Evolutionary conservation across 2,888 invertebrate species (phyloP).

Genomic region (Scaptomyza reducta): DNA sequence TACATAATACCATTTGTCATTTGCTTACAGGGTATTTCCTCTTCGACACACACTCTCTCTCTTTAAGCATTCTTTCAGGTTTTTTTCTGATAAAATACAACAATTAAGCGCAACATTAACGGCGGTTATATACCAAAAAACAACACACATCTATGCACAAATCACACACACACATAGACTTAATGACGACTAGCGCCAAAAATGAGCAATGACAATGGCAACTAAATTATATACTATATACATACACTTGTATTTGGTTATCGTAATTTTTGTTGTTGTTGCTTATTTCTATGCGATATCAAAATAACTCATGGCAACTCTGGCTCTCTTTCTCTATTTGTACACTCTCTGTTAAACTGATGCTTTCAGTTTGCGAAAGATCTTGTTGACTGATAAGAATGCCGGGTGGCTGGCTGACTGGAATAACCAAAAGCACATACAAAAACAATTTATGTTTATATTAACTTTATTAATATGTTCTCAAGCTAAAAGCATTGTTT

Average conservation of each 20-base stretch:
- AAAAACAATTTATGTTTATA: slow-evolving; percentile 15
- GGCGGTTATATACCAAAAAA: slow-evolving; percentile 53
- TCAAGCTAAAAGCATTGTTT: neutral
- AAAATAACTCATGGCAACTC: slow-evolving; percentile 18
- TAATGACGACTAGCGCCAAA: slow-evolving; percentile 45
- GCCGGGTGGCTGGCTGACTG: slow-evolving; percentile 20
- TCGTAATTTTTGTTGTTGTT: slow-evolving; percentile 36
- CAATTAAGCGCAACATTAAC: slow-evolving; percentile 64
- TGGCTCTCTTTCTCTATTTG: slow-evolving; percentile 1
- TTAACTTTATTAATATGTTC: slow-evolving; percentile 4
- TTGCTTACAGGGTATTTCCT: slow-evolving; percentile 5
- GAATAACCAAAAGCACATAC: slow-evolving; percentile 16
- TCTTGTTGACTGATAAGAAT: slow-evolving; percentile 62
- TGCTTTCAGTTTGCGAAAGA: slow-evolving; percentile 32
- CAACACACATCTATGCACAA: slow-evolving; percentile 14
- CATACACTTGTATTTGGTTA: slow-evolving; percentile 37
- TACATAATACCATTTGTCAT: too few species aligned
- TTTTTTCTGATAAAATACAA: slow-evolving; percentile 64
- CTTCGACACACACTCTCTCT: neutral
- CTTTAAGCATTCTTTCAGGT: slow-evolving; percentile 2
- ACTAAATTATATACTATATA: slow-evolving; percentile 23
- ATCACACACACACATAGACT: slow-evolving; percentile 16
- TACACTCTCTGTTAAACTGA: slow-evolving; percentile 17
- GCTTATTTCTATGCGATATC: slow-evolving; percentile 16
- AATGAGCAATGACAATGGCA: slow-evolving; percentile 53